Evolutionary conservation across 2,888 invertebrate genomes (phyloP).

Genomic region (Cephus spinipes): DNA sequence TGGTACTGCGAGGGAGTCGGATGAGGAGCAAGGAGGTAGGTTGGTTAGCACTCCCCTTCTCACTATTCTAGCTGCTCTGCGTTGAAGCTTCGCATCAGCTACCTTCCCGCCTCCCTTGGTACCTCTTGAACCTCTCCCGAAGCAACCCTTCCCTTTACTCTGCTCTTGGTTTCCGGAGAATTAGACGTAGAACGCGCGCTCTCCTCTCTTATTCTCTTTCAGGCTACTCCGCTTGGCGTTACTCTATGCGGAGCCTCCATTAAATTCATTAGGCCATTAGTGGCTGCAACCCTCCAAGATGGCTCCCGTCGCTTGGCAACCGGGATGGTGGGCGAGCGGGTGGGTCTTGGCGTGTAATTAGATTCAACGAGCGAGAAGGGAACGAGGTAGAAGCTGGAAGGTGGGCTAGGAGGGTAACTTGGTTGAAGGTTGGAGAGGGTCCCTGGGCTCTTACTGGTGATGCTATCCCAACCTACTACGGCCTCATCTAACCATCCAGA

Average conservation of each 20-base stretch:
- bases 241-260: constrained; percentile 59
- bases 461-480: background rate
- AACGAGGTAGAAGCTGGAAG: constrained; percentile 30
- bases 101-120: constrained; percentile 2
- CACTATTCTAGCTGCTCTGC: background rate
- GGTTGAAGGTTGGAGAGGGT: constrained; percentile 4
- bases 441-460: constrained; percentile 1
- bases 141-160: constrained; percentile 21
- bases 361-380: constrained; percentile 64
- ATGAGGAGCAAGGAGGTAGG: constrained; percentile 19
- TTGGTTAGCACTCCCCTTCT: constrained; percentile 35
- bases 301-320: constrained; percentile 67
- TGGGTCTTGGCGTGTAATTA: constrained; percentile 63
- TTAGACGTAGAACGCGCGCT: constrained; percentile 18
- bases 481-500: background rate
- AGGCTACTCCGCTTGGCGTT: constrained; percentile 10
- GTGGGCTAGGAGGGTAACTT: constrained; percentile 3
- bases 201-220: constrained; percentile 5
- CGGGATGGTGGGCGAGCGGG: constrained; percentile 35
- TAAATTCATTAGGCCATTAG: constrained; percentile 68
- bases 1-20: background rate
- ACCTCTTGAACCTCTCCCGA: constrained; percentile 2
- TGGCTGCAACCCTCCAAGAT: constrained; percentile 67
- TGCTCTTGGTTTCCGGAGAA: constrained; percentile 27
- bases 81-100: background rate